Base-by-base conservation (phyloP, 2,888 invertebrate species). In the Cataglyphis albicans region DNA sequence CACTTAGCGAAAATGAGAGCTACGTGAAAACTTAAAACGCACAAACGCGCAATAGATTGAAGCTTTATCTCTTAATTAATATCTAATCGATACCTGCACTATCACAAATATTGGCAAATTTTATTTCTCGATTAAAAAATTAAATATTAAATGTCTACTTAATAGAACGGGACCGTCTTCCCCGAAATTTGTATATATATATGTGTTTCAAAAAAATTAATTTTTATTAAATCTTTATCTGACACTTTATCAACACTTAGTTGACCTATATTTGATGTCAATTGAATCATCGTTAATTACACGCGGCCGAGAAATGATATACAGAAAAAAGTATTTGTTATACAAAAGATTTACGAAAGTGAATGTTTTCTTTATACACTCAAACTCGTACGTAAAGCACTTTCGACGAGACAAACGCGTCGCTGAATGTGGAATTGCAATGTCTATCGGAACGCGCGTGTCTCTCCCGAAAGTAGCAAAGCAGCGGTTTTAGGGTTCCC, bases 401-500 rank as follows among this genome's bases (percentile, higher is more conserved):
- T 68, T 57, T 57, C 29, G 41, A 80, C 44, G 59, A 61, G 48
- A 55, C n/a, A 57, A 59, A 44, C 32, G 25, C 52, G 55, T 29
- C 41, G 38, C 41, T 41, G 64, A 65, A 57, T 38, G 55, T 64
- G 35, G 72, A 80, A 72, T 68, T 44, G 78, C 78, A 72, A 80
- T 72, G 72, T 80, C 72, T 80, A 80, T 80, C 59, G 78, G 72
- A 80, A 70, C 78, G 64, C 65, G 67, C 65, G 72, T 61, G 44
- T 88, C 82, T 73, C 78, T 48, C 32, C 67, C 35, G 63, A 73
- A 78, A 67, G 65, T 78, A 78, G 76, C 65, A 61, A 70, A 72
- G 64, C 82, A 63, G 74, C 81, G 65, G 35, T 67, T 68, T 61
- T 74, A 74, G 82, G 82, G 57, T 75, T 78, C 67, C 76, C 84